These are phyloP conservation scores for Leuciscus idus DNA, from an alignment of 2,113 vertebrate genomes.

Conservation along the genomic window DNA sequence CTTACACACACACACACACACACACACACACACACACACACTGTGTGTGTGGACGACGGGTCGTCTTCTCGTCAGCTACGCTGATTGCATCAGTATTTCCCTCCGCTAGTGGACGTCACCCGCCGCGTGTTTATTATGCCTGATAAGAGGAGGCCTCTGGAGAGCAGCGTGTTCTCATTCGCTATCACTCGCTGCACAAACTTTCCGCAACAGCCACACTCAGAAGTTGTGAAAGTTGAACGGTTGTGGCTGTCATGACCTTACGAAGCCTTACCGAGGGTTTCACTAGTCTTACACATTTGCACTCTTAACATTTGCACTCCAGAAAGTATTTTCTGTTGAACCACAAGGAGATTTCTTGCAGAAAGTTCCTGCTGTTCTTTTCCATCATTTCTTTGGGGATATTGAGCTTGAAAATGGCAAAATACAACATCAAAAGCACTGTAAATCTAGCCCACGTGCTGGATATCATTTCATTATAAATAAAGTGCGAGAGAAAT, in stretches of 20 bases:
- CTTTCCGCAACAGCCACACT: not conserved
- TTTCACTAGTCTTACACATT: not conserved
- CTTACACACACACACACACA: too few relatives aligned
- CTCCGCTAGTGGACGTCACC: not conserved
- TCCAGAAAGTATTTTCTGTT: not conserved
- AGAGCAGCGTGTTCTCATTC: conserved; percentile 12
- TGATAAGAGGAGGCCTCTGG: conserved; percentile 20
- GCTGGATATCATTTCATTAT: too few relatives aligned
- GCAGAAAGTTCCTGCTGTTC: not conserved
- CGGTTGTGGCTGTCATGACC: not conserved
- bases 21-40: too few relatives aligned
- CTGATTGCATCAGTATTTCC: conserved; percentile 9
- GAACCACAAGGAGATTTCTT: not conserved
- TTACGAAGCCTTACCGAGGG: not conserved
- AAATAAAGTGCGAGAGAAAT: too few relatives aligned
- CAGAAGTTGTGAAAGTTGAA: not conserved
- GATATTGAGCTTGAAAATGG: not conserved
- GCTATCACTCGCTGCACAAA: conserved; percentile 29
- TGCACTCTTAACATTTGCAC: not conserved
- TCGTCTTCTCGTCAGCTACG: not conserved
- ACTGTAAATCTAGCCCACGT: too few relatives aligned
- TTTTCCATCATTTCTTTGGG: not conserved
- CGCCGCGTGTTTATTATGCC: conserved; percentile 11
- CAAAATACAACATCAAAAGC: not conserved
- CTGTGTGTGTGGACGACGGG: not conserved